Conservation (phyloP, 2,888 invertebrate genomes). For the Drosophila anomelani region DNA sequence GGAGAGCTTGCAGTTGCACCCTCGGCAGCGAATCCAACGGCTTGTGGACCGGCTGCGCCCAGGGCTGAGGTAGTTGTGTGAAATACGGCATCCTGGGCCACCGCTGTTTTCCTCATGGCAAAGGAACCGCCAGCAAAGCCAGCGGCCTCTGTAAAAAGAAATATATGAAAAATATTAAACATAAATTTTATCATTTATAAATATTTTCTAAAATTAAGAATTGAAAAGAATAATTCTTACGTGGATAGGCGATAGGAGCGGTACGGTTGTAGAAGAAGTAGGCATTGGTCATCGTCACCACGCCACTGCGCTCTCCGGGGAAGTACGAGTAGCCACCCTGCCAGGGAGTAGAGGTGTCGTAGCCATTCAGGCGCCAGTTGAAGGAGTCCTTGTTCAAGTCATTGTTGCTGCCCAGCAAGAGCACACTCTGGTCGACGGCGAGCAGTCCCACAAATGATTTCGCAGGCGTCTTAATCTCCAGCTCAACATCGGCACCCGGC, state of each 20-base stretch:
- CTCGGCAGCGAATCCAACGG: constrained; percentile 21
- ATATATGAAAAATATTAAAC: not conserved
- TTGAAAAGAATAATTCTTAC: constrained; percentile 41
- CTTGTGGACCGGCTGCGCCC: not conserved
- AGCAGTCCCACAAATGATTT: constrained; percentile 94
- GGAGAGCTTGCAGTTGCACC: constrained; percentile 23
- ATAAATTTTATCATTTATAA: not conserved
- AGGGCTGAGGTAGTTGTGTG: constrained; percentile 2
- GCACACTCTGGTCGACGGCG: constrained; percentile 94
- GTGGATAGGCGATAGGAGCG: constrained; percentile 45
- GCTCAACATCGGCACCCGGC: constrained; percentile 91
- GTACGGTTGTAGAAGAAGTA: constrained; percentile 81
- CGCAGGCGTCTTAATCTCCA: constrained; percentile 92
- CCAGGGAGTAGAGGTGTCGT: constrained; percentile 85
- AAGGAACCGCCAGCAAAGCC: constrained; percentile 4
- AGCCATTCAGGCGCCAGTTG: constrained; percentile 87
- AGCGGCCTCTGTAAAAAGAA: constrained; percentile 36
- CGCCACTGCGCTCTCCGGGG: constrained; percentile 79
- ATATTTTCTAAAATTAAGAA: not conserved
- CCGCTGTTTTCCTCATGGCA: constrained; percentile 54
- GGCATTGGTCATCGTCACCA: constrained; percentile 83
- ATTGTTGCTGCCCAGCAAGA: constrained; percentile 88
- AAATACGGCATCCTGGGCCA: constrained; percentile 1
- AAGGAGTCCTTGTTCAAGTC: constrained; percentile 86
- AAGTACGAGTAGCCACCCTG: constrained; percentile 80